These are phyloP conservation scores for Drosophila recens DNA, from an alignment of 2,888 invertebrate species.

Conservation along the genomic window DNA sequence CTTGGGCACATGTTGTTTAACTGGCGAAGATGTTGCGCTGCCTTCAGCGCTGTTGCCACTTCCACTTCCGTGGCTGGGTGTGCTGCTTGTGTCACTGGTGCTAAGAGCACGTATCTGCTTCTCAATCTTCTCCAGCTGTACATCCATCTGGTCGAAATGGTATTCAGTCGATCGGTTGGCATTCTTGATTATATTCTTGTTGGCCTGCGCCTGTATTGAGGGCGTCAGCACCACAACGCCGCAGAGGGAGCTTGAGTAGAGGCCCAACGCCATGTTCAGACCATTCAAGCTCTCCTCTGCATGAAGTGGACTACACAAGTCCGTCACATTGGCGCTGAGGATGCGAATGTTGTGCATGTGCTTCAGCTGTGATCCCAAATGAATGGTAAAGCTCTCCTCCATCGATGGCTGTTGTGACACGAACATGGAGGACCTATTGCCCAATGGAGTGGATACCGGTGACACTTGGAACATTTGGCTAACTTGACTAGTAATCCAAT, in stretches of 20 bases:
- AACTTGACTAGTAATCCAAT: conserved; percentile 90
- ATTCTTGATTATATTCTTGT: conserved; percentile 84
- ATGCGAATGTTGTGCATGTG: conserved; percentile 99
- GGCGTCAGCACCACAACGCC: conserved; percentile 93
- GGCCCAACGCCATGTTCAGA: conserved; percentile 95
- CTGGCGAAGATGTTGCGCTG: conserved; percentile 76
- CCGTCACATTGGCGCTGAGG: conserved; percentile 93
- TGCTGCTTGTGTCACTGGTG: conserved; percentile 59
- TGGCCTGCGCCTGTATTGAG: conserved; percentile 83
- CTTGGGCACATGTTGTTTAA: conserved; percentile 85
- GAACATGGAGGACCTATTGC: conserved; percentile 85
- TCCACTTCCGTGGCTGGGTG: conserved; percentile 61
- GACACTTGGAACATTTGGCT: conserved; percentile 83
- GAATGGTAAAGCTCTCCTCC: conserved; percentile 99
- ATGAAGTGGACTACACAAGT: conserved; percentile 89
- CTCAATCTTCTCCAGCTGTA: conserved; percentile 91
- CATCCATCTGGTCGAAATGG: conserved; percentile 92
- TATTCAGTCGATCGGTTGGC: conserved; percentile 93
- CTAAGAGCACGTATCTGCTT: conserved; percentile 86
- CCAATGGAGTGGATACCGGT: conserved; percentile 82
- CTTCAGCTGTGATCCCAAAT: conserved; percentile 98
- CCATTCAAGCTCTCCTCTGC: conserved; percentile 85
- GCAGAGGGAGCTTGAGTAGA: conserved; percentile 96
- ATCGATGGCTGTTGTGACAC: conserved; percentile 86
- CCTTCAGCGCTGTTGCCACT: conserved; percentile 58